phyloP scores from a whole-genome alignment of 2,113 vertebrate species.

The Dasypus novemcinctus region DNA sequence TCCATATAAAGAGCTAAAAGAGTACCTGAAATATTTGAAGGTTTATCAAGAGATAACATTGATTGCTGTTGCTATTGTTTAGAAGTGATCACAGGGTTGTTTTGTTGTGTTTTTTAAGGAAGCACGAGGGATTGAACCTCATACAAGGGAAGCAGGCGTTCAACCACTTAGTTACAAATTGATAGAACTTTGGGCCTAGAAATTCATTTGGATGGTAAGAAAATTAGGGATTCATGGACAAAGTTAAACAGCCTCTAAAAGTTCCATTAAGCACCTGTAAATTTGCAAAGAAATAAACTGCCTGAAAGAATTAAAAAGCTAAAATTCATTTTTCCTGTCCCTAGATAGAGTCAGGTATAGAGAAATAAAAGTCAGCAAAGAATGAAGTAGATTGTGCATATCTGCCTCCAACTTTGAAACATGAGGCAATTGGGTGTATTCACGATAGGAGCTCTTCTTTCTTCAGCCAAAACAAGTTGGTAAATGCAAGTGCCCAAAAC shows the following conservation, averaged over 20 bases:
- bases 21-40: background rate
- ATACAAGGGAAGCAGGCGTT: no score
- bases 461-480: constrained; percentile 43
- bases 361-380: background rate
- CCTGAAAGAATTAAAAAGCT: background rate
- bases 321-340: background rate
- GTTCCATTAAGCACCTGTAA: background rate
- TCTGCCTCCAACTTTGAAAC: background rate
- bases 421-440: background rate
- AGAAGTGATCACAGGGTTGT: background rate
- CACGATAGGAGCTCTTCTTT: constrained; percentile 27
- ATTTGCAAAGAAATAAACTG: background rate
- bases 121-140: background rate
- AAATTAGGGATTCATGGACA: background rate
- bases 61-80: background rate
- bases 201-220: background rate
- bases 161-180: background rate
- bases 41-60: background rate
- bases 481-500: constrained; percentile 48
- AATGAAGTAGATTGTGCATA: background rate
- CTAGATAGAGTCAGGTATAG: background rate
- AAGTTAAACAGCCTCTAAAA: constrained; percentile 7
- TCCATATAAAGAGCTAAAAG: background rate
- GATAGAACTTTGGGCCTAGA: background rate
- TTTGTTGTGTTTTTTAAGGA: background rate